Evolutionary conservation across 2,113 vertebrate genomes (phyloP).

Genomic region (Sialia sialis): DNA sequence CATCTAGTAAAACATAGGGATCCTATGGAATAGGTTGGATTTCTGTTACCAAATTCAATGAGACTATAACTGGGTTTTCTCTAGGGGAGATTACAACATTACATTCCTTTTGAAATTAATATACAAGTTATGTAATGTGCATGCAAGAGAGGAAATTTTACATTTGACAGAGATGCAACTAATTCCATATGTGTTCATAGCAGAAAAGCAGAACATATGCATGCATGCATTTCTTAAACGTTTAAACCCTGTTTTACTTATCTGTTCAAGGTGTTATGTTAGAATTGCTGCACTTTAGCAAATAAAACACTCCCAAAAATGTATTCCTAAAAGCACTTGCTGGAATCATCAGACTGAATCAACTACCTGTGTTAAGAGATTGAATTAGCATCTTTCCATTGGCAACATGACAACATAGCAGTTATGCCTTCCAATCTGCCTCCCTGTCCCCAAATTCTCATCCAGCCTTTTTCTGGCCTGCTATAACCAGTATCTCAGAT

Average conservation of each 20-base stretch:
- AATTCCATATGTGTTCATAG: neutral
- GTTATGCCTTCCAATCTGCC: neutral
- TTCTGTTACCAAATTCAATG: neutral
- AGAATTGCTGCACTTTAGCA: neutral
- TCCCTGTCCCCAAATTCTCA: neutral
- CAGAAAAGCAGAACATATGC: neutral
- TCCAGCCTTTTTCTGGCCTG: neutral
- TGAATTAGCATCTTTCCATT: neutral
- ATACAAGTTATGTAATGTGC: neutral
- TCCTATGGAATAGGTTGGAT: neutral
- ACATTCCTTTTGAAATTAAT: neutral
- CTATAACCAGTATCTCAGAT: neutral
- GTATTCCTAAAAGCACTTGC: neutral
- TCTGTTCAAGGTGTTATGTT: neutral
- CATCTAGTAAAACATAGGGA: neutral
- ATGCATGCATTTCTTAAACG: neutral
- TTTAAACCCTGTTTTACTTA: neutral
- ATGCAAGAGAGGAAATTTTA: neutral
- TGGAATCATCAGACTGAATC: neutral
- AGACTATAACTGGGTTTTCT: neutral
- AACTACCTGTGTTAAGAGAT: neutral
- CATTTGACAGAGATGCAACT: neutral
- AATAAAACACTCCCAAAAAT: neutral
- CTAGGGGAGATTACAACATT: neutral
- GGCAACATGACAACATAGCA: neutral